Evolutionary conservation across 2,113 vertebrate genomes (phyloP).

Genomic region (Tetrax tetrax): DNA sequence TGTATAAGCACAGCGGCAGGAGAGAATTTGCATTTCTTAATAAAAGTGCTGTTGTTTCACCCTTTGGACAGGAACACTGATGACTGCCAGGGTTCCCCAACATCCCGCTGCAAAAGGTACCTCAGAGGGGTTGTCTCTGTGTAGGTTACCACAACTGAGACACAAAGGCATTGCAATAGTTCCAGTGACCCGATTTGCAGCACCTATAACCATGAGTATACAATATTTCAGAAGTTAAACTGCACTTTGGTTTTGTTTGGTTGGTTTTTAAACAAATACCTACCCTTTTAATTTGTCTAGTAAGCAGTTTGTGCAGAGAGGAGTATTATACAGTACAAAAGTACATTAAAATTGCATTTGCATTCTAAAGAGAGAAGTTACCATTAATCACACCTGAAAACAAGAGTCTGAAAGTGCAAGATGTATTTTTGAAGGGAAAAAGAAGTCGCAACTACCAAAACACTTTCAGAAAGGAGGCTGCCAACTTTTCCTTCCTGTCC

Average conservation of each 20-base stretch:
- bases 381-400: slow-evolving; percentile 13
- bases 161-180: not conserved
- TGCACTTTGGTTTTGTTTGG: not conserved
- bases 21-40: not conserved
- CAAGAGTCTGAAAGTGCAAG: not conserved
- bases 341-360: not conserved
- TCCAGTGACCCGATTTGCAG: not conserved
- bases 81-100: not conserved
- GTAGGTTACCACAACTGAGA: not conserved
- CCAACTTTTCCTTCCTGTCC: slow-evolving; percentile 30
- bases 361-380: slow-evolving; percentile 37
- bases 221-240: not conserved
- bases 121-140: not conserved
- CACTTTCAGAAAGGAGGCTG: slow-evolving; percentile 28
- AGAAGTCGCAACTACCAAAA: not conserved
- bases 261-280: not conserved
- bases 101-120: not conserved
- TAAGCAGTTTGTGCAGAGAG: slow-evolving; percentile 17
- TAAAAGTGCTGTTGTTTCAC: not conserved
- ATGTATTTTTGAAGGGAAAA: not conserved
- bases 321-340: not conserved
- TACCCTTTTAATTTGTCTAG: not conserved
- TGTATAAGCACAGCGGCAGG: not conserved
- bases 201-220: not conserved
- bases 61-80: not conserved